Evolutionary conservation across 2,888 invertebrate genomes (phyloP), one percentile per base, ranked within the genome.

Genomic region (Uropetala carovei): DNA sequence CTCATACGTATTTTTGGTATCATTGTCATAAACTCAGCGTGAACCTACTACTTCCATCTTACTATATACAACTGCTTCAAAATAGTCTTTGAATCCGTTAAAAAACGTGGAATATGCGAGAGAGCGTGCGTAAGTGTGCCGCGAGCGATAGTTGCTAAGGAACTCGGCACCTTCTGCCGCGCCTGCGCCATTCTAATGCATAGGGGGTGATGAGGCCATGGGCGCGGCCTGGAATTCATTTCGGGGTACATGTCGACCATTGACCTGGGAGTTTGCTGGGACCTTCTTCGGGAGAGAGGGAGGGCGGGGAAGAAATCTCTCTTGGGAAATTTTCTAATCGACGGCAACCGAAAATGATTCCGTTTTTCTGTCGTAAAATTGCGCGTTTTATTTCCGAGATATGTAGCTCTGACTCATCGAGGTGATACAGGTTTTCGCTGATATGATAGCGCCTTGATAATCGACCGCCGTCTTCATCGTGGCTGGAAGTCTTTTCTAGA

Each of bases 341-440:
- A 89, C 43, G 89, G 89, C 60, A 43, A 56, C 60, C 89, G 89
- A 60, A 68, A 89, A 64, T 89, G 89, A 64, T 64, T 68, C 64
- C 22, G 75, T 75, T 75, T 75, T 75, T 75, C 75, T 22, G 22
- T 13, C 22, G 75, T 75, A 75, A 75, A 75, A 27, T 27, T 5
- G 75, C 22, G 11, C 27, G 75, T 75, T 75, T 75, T 75, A 75
- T 75, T 22, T 75, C 14, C 75, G 13, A 27, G 75, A 75, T 22
- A 0, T 27, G 22, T 75, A 27, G 75, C 13, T 13, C 27, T 75
- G 75, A 27, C 75, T 4, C 22, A 27, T 75, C 75, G 22, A 75
- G 22, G 11, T 27, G 75, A 75, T 75, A 27, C 75, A 22, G 75
- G 13, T 13, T 75, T 9, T 7, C 22, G 22, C 75, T 14, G 27